phyloP scores from a whole-genome alignment of 2,797 vertebrate genomes.

The Prionace glauca region DNA sequence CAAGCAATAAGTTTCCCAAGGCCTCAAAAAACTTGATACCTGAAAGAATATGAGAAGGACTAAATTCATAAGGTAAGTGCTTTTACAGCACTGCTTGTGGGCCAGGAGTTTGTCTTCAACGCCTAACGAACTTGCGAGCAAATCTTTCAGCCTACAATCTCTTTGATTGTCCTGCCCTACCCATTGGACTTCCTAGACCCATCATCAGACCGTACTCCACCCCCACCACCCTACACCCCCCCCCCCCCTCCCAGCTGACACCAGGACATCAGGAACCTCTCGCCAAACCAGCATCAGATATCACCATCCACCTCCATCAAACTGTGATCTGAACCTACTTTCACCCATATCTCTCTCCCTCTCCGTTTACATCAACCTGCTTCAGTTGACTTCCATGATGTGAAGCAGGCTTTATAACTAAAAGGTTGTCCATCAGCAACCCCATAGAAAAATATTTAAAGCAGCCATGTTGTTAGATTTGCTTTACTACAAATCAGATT shows the following conservation, averaged over 20 bases:
- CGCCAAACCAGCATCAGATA: background rate
- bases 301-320: no score
- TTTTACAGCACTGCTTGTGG: background rate
- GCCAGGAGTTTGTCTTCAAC: background rate
- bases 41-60: background rate
- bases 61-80: background rate
- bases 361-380: no score
- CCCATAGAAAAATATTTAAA: no score
- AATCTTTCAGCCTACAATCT: background rate
- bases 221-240: no score
- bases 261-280: background rate
- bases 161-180: background rate
- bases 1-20: background rate
- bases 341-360: no score
- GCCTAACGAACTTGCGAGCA: background rate
- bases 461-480: no score
- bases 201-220: background rate
- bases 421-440: no score
- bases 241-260: no score
- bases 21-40: background rate
- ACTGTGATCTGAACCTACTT: no score
- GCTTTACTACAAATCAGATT: no score
- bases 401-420: no score
- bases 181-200: background rate
- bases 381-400: no score